phyloP scores from a whole-genome alignment of 2,888 invertebrate species.

The Scelioninae gen. 1 region DNA sequence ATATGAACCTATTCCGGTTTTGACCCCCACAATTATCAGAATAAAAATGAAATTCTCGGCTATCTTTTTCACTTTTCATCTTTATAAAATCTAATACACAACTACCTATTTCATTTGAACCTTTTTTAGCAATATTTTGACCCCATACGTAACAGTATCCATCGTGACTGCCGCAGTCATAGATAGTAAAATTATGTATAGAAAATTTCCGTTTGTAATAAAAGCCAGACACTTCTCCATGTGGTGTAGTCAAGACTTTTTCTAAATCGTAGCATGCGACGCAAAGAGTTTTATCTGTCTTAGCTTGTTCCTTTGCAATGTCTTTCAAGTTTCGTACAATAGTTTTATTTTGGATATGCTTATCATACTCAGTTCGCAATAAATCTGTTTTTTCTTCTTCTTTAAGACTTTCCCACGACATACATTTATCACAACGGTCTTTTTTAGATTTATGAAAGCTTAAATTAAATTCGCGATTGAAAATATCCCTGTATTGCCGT shows the following conservation, averaged over 20 bases:
- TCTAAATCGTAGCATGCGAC: conserved; percentile 38
- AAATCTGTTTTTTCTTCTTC: conserved; percentile 72
- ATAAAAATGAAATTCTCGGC: conserved; percentile 73
- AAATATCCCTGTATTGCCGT: conserved; percentile 33
- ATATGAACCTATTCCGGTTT: conserved; percentile 73
- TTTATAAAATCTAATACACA: conserved; percentile 10
- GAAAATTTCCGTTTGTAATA: conserved; percentile 66
- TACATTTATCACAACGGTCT: conserved; percentile 78
- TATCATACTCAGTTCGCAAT: conserved; percentile 70
- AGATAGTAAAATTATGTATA: conserved; percentile 71
- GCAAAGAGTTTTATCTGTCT: conserved; percentile 33
- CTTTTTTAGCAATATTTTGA: conserved; percentile 65
- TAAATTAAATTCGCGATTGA: conserved; percentile 76
- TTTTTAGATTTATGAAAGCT: conserved; percentile 71
- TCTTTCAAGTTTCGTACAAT: conserved; percentile 72
- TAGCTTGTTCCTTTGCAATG: conserved; percentile 66
- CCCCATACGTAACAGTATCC: conserved; percentile 74
- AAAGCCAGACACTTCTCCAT: conserved; percentile 35
- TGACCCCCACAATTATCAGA: conserved; percentile 76
- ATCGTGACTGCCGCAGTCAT: conserved; percentile 57
- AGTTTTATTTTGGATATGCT: conserved; percentile 71
- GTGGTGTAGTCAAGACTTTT: conserved; percentile 46
- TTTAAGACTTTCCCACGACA: too few species aligned
- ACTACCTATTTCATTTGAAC: conserved; percentile 41
- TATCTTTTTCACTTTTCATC: conserved; percentile 26